Conservation (phyloP, 2,888 invertebrate species). For the Cerceris ruficornis region DNA sequence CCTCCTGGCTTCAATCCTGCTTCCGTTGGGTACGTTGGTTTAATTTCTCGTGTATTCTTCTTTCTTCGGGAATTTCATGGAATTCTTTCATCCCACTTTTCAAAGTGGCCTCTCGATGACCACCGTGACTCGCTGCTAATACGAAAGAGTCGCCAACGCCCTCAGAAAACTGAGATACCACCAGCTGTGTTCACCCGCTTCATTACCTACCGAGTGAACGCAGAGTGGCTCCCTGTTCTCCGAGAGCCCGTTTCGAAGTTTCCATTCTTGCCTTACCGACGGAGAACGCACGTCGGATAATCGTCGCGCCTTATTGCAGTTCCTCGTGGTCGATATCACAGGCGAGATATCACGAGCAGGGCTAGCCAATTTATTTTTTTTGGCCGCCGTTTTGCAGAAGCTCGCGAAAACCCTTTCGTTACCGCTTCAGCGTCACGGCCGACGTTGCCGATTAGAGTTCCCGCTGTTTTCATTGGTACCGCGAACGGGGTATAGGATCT, state of each 20-base stretch:
- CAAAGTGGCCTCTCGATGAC: too few species aligned
- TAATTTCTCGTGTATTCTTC: too few species aligned
- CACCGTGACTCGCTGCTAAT: constrained; percentile 44
- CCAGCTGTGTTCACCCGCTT: constrained; percentile 98
- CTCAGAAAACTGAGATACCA: constrained; percentile 95
- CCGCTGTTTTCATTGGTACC: too few species aligned
- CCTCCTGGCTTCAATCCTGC: neutral
- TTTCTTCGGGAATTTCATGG: neutral
- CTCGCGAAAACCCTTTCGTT: too few species aligned
- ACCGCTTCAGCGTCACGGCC: too few species aligned
- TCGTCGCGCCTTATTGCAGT: constrained; percentile 3
- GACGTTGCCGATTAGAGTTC: too few species aligned
- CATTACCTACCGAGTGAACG: constrained; percentile 92
- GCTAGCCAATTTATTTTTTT: too few species aligned
- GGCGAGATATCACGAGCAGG: neutral
- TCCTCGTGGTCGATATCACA: constrained; percentile 13
- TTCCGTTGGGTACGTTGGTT: neutral
- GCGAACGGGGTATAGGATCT: too few species aligned
- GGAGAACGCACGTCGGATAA: constrained; percentile 10
- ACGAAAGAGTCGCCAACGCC: constrained; percentile 72
- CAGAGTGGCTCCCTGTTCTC: constrained; percentile 98
- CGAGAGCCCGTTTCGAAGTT: constrained; percentile 80
- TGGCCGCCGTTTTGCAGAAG: too few species aligned
- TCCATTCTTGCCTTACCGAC: constrained; percentile 61
- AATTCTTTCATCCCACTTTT: neutral